These are phyloP conservation scores for Arctocebus calabarensis DNA, from an alignment of 2,797 vertebrate species.

Conservation along the genomic window DNA sequence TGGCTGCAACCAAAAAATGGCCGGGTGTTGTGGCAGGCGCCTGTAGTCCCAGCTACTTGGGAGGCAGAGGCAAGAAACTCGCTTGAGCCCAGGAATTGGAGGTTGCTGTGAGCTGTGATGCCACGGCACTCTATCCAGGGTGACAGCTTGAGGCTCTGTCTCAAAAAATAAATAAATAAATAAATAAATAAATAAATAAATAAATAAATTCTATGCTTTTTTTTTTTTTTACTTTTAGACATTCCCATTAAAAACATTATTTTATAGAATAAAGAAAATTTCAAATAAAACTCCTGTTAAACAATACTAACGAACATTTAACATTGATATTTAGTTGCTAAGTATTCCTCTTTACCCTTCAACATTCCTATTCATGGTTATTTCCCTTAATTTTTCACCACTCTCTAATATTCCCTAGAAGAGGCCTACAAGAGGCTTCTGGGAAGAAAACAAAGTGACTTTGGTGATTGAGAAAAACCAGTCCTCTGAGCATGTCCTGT, in stretches of 20 bases:
- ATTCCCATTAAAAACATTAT: neutral
- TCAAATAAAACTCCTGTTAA: constrained; percentile 49
- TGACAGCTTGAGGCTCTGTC: too few relatives aligned
- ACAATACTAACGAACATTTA: constrained; percentile 25
- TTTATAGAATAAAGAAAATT: constrained; percentile 23
- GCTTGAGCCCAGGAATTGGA: too few relatives aligned
- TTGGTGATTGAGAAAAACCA: constrained; percentile 51
- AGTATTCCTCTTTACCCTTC: neutral
- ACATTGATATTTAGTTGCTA: constrained; percentile 30
- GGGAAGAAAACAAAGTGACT: constrained; percentile 30
- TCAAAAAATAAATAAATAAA: too few relatives aligned
- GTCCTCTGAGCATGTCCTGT: neutral
- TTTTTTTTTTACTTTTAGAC: neutral
- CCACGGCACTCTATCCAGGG: too few relatives aligned
- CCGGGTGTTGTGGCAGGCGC: too few relatives aligned
- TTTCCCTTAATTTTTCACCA: neutral
- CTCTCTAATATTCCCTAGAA: constrained; percentile 12
- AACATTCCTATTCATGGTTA: neutral
- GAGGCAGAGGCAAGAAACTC: too few relatives aligned
- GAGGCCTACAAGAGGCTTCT: neutral
- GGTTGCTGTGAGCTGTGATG: too few relatives aligned
- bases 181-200: too few relatives aligned
- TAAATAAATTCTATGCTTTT: neutral
- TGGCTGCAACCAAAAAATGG: too few relatives aligned
- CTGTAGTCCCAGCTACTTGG: too few relatives aligned